phyloP scores from a whole-genome alignment of 1,140 invertebrate genomes.

The Rhynchophorus ferrugineus region DNA sequence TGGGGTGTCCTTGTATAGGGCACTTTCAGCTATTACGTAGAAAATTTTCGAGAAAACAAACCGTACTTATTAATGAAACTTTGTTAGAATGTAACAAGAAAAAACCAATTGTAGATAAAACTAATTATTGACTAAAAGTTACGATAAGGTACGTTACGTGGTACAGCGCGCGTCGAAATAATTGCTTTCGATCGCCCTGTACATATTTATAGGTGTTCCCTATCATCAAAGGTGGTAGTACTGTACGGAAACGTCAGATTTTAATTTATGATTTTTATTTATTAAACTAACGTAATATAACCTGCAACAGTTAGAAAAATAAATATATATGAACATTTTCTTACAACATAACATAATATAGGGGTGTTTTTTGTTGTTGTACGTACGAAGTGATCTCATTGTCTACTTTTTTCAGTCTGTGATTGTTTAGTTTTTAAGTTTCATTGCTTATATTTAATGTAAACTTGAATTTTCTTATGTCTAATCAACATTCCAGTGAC shows the following conservation, averaged over 20 bases:
- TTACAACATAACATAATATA: neutral
- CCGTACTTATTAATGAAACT: neutral
- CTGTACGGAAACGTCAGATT: neutral
- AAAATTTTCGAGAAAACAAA: neutral
- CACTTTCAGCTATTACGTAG: neutral
- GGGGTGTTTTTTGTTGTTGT: neutral
- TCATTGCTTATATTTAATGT: too few relatives aligned
- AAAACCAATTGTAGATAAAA: neutral
- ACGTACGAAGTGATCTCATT: neutral
- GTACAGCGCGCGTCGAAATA: too few relatives aligned
- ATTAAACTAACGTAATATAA: neutral
- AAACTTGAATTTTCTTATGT: too few relatives aligned
- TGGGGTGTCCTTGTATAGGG: neutral
- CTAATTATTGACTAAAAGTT: too few relatives aligned
- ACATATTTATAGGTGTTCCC: neutral
- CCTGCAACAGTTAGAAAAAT: neutral
- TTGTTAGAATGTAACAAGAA: neutral
- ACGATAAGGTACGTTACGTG: too few relatives aligned
- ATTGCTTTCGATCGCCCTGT: neutral
- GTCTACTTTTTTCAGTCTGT: neutral
- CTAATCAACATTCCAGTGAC: too few relatives aligned
- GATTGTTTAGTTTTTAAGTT: too few relatives aligned
- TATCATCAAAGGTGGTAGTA: neutral
- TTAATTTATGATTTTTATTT: neutral
- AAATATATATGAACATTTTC: neutral